Base-by-base conservation (phyloP, 2,888 invertebrate species). In the Oscheius sp. region DNA sequence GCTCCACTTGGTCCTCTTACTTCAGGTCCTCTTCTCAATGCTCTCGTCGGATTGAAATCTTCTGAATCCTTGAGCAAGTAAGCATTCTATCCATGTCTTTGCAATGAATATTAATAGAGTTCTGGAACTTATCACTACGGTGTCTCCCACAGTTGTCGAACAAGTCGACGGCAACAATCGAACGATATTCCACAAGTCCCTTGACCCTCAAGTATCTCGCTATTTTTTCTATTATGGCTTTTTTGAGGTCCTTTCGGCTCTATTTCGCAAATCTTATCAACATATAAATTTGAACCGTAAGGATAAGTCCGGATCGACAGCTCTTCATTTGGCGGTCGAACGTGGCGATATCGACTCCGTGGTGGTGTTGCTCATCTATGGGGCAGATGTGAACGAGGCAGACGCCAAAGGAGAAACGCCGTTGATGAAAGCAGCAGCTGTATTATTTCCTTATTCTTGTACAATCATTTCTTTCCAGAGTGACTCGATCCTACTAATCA, bases 291-390 rank as follows among this genome's bases (percentile, higher is more conserved):
- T 79, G 5, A 70, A 76, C 27, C 35, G 18, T n/a, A 29, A 41
- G 55, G 76, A 76, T 25, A 68, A 69, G 16, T 53, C 55, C 0
- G 75, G 72, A 25, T 25, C 35, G 0, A 76, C 66, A 9, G 72
- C 79, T 12, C 72, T 76, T 45, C 75, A 76, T 45, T 63, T 71
- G 45, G 78, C 76, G 7, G 56, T 76, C 1, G 52, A 63, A 29
- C 23, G 72, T 35, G 76, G 61, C n/a, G 69, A 69, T 27, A n/a
- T 70, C 21, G 69, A 69, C 7, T 18, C 53, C 45, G 45, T 72
- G 2, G 35, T 61, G n/a, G 49, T 29, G 5, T 64, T 76, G 6
- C 71, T 76, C 13, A 56, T 69, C 18, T 75, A 41, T 49, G 77
- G 77, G 46, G 63, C 77, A 12, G 52, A 63, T 27, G 13, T 74